Conservation (phyloP, 2,797 vertebrate genomes). For the Onychomys torridus region DNA sequence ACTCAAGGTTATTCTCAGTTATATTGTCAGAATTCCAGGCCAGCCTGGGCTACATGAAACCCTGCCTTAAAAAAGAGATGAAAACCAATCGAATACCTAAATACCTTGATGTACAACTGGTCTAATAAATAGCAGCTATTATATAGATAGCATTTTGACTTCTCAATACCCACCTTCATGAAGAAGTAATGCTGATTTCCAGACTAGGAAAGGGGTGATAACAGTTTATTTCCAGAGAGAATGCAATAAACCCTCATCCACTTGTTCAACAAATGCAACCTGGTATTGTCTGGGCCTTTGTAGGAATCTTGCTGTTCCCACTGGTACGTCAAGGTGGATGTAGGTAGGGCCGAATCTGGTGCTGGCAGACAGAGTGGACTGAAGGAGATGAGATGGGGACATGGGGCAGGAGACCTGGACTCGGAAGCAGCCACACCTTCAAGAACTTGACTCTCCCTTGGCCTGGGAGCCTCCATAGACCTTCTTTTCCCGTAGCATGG, state of each 20-base stretch:
- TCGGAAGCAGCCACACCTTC: neutral
- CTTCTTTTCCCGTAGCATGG: neutral
- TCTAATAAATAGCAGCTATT: neutral
- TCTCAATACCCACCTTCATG: neutral
- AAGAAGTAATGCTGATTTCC: neutral
- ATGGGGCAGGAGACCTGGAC: neutral
- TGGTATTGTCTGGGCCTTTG: neutral
- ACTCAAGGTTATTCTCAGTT: neutral
- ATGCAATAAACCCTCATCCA: neutral
- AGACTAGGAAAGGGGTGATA: neutral
- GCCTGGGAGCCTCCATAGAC: neutral
- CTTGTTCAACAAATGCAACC: neutral
- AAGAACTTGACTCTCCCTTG: neutral
- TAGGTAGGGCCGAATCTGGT: neutral
- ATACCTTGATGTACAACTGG: too few relatives aligned
- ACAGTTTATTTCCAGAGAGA: slow-evolving; percentile 37
- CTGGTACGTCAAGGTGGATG: neutral
- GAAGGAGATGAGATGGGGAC: neutral
- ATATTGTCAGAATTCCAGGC: neutral
- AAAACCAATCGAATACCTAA: neutral
- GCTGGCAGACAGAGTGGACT: neutral
- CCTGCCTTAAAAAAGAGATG: neutral
- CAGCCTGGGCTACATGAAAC: neutral
- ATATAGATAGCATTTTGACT: neutral
- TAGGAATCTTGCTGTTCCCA: neutral